Base-by-base conservation (phyloP, 2,113 vertebrate species). In the Rhinichthys klamathensis region DNA sequence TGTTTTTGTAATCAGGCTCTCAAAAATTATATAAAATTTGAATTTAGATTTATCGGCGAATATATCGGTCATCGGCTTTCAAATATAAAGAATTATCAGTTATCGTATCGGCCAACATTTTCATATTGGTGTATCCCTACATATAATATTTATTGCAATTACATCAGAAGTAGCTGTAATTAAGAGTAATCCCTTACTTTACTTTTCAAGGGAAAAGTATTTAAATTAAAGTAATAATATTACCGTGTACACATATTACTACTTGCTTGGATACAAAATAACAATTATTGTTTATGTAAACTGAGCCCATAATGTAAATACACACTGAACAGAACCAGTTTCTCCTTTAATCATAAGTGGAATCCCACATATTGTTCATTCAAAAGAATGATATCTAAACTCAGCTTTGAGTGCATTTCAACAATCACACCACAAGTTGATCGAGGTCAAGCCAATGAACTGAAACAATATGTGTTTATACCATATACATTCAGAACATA, bases 261-360 rank as follows among this genome's bases (percentile, higher is more conserved):
- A 46, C 67, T 83, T 86, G 60, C 60, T 27, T 67, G 60, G 73
- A 58, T 56, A 46, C 46, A 67, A 63, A 60, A 35, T 60, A 83
- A 77, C 61, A 83, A 69, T 70, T 69, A 65, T 21, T 65, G 60
- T 77, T 77, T 70, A 83, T 70, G 30, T 30, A 30, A 30, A 1
- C 30, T 30, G 30, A 35, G 30, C 49, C 75, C 21, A 18, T 35
- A 56, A 56, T 58, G 25, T 27, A 74, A 74, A 49, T 4, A 54
- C 25, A 54, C 46, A 9, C 6, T 21, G 44, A 76, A 30, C 73
- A 56, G 35, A 78, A 58, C 4, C 51, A 72, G 69, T 41, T 41
- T 10, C 35, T 72, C 35, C 69, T 6, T 23, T 72, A 41, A 72
- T 41, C 21, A 38, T 6, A 32, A 49, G 9, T 9, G 49, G 30